Percentiles rank a stretch among this genome's conserved stretches.
phyloP scores from a whole-genome alignment of 1,140 invertebrate species.

The Lethrus apterus region DNA sequence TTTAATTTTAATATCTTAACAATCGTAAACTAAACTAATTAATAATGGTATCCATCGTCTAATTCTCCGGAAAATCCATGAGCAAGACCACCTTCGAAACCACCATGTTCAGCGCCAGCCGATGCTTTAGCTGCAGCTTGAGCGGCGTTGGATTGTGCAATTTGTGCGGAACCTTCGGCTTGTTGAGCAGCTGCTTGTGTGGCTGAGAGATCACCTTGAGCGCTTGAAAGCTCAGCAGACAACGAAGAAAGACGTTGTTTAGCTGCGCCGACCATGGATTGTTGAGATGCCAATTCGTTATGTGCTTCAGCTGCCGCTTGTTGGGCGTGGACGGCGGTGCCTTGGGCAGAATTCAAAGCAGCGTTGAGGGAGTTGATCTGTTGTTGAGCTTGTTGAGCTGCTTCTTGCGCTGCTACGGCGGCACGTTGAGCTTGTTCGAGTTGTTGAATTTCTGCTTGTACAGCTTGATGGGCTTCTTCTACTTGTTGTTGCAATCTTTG shows the following conservation, averaged over 20 bases:
- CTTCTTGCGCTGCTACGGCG: constrained; percentile 46
- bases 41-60: too few relatives aligned
- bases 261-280: constrained; percentile 50
- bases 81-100: too few relatives aligned
- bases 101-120: too few relatives aligned
- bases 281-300: constrained; percentile 49
- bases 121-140: constrained; percentile 42
- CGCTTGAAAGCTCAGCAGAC: constrained; percentile 47
- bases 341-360: constrained; percentile 49
- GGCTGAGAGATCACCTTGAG: constrained; percentile 46
- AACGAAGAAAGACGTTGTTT: constrained; percentile 45
- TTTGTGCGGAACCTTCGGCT: constrained; percentile 8
- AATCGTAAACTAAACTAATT: too few relatives aligned
- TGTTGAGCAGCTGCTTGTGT: constrained; percentile 48
- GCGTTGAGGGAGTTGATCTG: constrained; percentile 24
- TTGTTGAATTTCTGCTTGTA: constrained; percentile 46
- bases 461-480: constrained; percentile 43
- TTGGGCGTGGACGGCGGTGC: constrained; percentile 46
- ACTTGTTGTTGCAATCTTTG: constrained; percentile 48
- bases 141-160: constrained; percentile 49
- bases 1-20: too few relatives aligned
- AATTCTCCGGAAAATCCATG: too few relatives aligned
- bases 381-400: constrained; percentile 39
- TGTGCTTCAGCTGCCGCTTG: constrained; percentile 48
- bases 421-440: constrained; percentile 48